Conservation (phyloP, 2,888 invertebrate genomes). For the Ophion costatus region DNA sequence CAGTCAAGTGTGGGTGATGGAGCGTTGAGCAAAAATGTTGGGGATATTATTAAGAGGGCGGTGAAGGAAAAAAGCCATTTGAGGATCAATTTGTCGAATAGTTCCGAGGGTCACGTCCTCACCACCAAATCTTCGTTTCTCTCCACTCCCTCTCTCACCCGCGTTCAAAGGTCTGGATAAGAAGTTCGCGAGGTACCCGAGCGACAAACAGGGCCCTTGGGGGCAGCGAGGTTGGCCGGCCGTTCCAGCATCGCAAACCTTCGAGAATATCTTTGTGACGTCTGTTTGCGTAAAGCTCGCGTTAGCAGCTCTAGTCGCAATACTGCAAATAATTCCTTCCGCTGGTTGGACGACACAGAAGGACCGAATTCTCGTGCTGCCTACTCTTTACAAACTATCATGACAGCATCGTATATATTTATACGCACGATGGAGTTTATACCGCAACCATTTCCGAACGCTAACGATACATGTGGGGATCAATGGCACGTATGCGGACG, state of each 20-base stretch:
- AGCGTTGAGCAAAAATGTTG: slow-evolving; percentile 25
- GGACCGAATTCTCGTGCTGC: slow-evolving; percentile 46
- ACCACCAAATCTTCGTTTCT: slow-evolving; percentile 41
- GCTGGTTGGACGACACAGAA: slow-evolving; percentile 46
- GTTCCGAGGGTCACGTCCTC: slow-evolving; percentile 54
- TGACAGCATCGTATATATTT: not conserved
- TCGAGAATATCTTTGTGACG: slow-evolving; percentile 38
- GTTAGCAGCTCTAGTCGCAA: slow-evolving; percentile 38
- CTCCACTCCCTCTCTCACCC: not conserved
- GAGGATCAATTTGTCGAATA: slow-evolving; percentile 60
- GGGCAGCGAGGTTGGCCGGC: slow-evolving; percentile 40
- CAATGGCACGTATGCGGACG: too few species aligned
- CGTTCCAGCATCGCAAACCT: slow-evolving; percentile 48
- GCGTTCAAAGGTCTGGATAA: slow-evolving; percentile 11
- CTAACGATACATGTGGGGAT: too few species aligned
- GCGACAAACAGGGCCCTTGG: slow-evolving; percentile 54
- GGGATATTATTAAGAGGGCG: slow-evolving; percentile 25
- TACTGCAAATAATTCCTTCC: slow-evolving; percentile 58
- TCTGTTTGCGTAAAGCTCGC: slow-evolving; percentile 31
- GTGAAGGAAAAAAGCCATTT: slow-evolving; percentile 29
- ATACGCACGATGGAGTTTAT: too few species aligned
- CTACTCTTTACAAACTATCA: slow-evolving; percentile 7
- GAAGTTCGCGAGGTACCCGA: slow-evolving; percentile 38
- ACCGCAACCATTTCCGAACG: too few species aligned
- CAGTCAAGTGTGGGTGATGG: slow-evolving; percentile 11